Evolutionary conservation across 2,797 vertebrate species (phyloP).

Genomic region (Pantherophis alleghaniensis): DNA sequence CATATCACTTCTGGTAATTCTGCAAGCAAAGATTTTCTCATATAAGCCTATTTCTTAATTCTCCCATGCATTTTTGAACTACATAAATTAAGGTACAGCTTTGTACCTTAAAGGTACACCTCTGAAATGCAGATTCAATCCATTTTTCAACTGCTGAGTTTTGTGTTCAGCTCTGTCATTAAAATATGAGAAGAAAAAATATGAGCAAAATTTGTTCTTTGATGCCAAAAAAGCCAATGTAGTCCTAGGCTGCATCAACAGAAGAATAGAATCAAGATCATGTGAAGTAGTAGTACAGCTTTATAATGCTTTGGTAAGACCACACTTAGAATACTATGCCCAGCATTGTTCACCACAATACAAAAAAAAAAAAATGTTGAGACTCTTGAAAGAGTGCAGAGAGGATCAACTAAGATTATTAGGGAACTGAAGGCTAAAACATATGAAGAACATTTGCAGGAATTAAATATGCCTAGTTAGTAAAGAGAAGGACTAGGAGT

Average conservation of each 20-base stretch:
- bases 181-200: slow-evolving; percentile 14
- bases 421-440: background rate
- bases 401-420: background rate
- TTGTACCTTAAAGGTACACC: background rate
- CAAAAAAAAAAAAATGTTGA: background rate
- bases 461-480: background rate
- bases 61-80: background rate
- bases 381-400: background rate
- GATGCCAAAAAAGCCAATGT: background rate
- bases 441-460: background rate
- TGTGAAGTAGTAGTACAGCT: background rate
- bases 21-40: background rate
- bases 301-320: background rate
- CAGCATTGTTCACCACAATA: background rate
- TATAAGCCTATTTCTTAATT: background rate
- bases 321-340: background rate
- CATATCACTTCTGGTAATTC: slow-evolving; percentile 1
- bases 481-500: background rate
- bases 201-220: background rate
- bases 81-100: slow-evolving; percentile 1
- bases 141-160: slow-evolving; percentile 34
- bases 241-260: background rate
- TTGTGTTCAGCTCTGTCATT: slow-evolving; percentile 34
- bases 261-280: background rate
- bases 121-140: slow-evolving; percentile 19